Conservation (phyloP, 2,888 invertebrate species). For the Drosophila testacea region DNA sequence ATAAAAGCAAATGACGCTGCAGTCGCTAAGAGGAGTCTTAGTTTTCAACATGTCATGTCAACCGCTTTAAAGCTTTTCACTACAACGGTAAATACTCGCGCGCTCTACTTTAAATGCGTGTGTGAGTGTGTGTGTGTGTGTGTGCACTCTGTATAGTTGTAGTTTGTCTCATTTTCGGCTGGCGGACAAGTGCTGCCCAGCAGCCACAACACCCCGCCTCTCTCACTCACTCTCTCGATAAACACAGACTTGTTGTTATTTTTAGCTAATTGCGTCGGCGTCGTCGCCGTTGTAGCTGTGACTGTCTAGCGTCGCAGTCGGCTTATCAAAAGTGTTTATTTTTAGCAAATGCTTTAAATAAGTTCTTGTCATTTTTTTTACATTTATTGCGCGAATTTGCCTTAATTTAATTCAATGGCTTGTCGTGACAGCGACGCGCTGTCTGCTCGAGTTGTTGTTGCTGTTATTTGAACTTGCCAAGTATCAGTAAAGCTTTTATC, state of each 20-base stretch:
- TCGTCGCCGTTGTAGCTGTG: conserved; percentile 50
- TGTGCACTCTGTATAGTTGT: conserved; percentile 11
- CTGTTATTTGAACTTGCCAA: conserved; percentile 43
- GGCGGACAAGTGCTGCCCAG: conserved; percentile 32
- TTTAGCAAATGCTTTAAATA: conserved; percentile 68
- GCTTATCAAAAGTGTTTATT: conserved; percentile 70
- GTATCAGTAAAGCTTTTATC: conserved; percentile 32
- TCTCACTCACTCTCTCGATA: background rate
- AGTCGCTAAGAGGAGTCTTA: conserved; percentile 34
- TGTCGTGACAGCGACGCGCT: conserved; percentile 35
- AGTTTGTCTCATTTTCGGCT: conserved; percentile 25
- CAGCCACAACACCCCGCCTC: background rate
- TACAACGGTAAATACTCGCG: conserved; percentile 57
- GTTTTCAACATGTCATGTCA: conserved; percentile 53
- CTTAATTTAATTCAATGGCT: conserved; percentile 64
- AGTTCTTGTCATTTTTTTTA: conserved; percentile 26
- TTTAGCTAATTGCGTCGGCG: conserved; percentile 64
- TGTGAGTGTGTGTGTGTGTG: conserved; percentile 4
- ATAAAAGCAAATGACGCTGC: conserved; percentile 51
- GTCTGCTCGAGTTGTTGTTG: conserved; percentile 36
- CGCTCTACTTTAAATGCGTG: conserved; percentile 46
- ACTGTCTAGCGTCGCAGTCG: conserved; percentile 38
- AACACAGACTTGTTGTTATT: conserved; percentile 52
- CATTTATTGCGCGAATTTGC: conserved; percentile 65
- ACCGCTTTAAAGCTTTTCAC: conserved; percentile 40